phyloP scores from a whole-genome alignment of 1,140 invertebrate genomes.

The Zelostemma sp. region DNA sequence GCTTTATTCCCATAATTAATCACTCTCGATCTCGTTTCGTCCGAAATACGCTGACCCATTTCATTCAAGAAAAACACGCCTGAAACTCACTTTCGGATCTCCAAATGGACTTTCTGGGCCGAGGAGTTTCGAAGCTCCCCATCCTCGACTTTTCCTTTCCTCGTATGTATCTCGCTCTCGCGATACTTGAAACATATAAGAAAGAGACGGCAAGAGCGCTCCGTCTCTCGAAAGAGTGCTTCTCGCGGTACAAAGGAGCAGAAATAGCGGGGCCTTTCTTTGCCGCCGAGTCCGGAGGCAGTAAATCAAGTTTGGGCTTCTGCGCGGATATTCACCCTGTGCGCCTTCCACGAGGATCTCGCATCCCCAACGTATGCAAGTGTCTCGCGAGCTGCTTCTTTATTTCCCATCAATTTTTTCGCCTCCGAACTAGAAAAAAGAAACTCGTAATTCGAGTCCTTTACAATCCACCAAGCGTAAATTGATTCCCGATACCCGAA shows the following conservation, averaged over 20 bases:
- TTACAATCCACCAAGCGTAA: too few species aligned
- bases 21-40: too few species aligned
- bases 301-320: conserved; percentile 54
- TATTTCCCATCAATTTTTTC: background rate
- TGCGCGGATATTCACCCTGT: conserved; percentile 30
- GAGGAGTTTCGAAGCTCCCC: too few species aligned
- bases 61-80: conserved; percentile 3
- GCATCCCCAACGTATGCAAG: background rate
- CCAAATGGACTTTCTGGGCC: conserved; percentile 35
- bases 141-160: conserved; percentile 21
- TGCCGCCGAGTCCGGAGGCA: conserved; percentile 41
- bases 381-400: background rate
- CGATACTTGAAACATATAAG: conserved; percentile 17
- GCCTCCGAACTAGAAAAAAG: too few species aligned
- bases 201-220: conserved; percentile 17
- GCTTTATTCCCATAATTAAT: too few species aligned
- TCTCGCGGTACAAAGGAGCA: conserved; percentile 33
- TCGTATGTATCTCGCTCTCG: conserved; percentile 30
- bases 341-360: conserved; percentile 6
- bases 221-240: conserved; percentile 12
- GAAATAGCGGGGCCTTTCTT: conserved; percentile 24
- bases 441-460: too few species aligned
- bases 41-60: too few species aligned
- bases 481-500: too few species aligned
- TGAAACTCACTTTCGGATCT: conserved; percentile 15